These are phyloP conservation scores for Xylocopa sonorina DNA, from an alignment of 1,140 invertebrate species.

Conservation along the genomic window DNA sequence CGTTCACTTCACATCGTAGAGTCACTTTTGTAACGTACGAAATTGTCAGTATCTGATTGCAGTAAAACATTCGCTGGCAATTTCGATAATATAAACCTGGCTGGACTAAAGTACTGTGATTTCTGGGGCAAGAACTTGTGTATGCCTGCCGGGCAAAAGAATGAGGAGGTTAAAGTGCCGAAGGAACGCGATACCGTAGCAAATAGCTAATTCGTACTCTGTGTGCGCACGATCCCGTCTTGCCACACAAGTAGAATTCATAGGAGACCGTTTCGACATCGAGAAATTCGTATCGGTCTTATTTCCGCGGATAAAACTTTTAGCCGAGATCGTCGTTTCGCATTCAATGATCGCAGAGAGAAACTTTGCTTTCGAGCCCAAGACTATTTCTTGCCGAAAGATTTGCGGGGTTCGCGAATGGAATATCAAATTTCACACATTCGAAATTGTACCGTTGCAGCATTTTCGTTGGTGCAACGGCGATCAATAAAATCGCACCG, in stretches of 20 bases:
- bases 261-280: constrained; percentile 61
- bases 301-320: neutral
- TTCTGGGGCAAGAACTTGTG: constrained; percentile 63
- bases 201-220: constrained; percentile 72
- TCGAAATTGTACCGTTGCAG: too few relatives aligned
- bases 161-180: constrained; percentile 66
- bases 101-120: constrained; percentile 58
- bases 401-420: too few relatives aligned
- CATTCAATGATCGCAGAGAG: neutral
- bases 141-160: constrained; percentile 63
- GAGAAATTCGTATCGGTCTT: constrained; percentile 48
- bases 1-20: neutral
- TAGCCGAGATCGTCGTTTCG: constrained; percentile 3
- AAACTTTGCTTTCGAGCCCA: too few relatives aligned
- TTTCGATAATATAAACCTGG: constrained; percentile 66
- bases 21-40: constrained; percentile 7
- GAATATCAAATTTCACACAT: too few relatives aligned
- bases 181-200: constrained; percentile 67
- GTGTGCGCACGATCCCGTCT: constrained; percentile 59
- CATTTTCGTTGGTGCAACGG: too few relatives aligned
- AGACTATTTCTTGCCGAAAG: too few relatives aligned
- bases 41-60: constrained; percentile 51
- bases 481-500: too few relatives aligned
- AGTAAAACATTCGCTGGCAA: constrained; percentile 58
- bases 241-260: constrained; percentile 60